Evolutionary conservation across 2,113 vertebrate species (phyloP).

Genomic region (Tragelaphus scriptus): DNA sequence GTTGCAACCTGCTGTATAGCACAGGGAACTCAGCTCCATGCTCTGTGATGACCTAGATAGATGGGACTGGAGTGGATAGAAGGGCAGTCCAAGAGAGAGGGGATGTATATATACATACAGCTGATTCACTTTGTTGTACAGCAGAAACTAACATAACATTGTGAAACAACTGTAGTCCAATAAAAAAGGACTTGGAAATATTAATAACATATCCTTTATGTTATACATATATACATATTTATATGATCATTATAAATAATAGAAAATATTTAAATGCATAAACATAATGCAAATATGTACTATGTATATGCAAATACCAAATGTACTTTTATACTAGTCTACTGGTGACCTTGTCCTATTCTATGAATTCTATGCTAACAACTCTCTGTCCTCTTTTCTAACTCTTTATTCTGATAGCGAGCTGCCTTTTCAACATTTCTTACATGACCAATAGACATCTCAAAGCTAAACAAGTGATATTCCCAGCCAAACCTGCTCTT

Average conservation of each 20-base stretch:
- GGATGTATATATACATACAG: neutral
- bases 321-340: neutral
- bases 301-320: neutral
- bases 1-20: neutral
- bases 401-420: neutral
- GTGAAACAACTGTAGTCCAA: neutral
- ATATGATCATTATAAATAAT: neutral
- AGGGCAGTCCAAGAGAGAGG: neutral
- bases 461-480: neutral
- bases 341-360: neutral
- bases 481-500: neutral
- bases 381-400: neutral
- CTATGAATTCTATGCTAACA: neutral
- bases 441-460: neutral
- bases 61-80: neutral
- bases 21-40: neutral
- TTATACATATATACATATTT: neutral
- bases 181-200: neutral
- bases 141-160: neutral
- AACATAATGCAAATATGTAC: neutral
- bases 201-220: neutral
- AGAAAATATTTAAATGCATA: neutral
- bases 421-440: neutral
- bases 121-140: neutral
- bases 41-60: neutral